These are phyloP conservation scores for Pipistrellus pygmaeus DNA, from an alignment of 2,797 vertebrate species.

Conservation along the genomic window DNA sequence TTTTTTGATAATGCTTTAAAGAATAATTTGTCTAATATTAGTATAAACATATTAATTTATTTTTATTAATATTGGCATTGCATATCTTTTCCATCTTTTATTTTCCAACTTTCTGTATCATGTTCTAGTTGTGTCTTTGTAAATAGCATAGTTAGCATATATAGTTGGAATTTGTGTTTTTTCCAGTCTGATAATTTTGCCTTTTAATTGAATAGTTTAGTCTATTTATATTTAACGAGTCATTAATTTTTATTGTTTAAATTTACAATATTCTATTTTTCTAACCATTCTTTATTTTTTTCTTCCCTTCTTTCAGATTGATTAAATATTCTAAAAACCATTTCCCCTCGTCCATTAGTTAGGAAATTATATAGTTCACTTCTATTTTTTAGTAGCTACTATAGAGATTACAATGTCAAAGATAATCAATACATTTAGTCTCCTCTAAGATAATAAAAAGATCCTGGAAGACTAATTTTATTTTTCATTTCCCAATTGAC, in stretches of 20 bases:
- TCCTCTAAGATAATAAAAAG: conserved; percentile 33
- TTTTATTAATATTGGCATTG: neutral
- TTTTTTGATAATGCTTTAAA: conserved; percentile 47
- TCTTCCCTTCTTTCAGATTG: conserved; percentile 23
- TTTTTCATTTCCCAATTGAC: conserved; percentile 16
- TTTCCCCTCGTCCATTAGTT: neutral
- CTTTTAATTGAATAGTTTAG: conserved; percentile 42
- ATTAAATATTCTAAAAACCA: conserved; percentile 31
- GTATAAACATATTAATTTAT: conserved; percentile 29
- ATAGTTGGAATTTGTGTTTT: conserved; percentile 38
- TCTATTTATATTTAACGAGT: conserved; percentile 39
- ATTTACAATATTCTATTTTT: conserved; percentile 11
- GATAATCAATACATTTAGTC: conserved; percentile 9
- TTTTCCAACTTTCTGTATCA: conserved; percentile 13
- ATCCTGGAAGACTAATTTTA: conserved; percentile 16
- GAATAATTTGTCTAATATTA: conserved; percentile 49
- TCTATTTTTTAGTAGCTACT: conserved; percentile 31
- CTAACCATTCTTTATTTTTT: conserved; percentile 44
- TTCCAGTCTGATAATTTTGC: conserved; percentile 24
- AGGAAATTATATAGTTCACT: neutral
- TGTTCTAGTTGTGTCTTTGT: neutral
- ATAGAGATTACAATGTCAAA: neutral
- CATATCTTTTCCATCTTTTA: conserved; percentile 18
- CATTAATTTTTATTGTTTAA: conserved; percentile 46
- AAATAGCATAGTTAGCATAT: neutral